Percentiles rank a stretch among this genome's conserved stretches.
phyloP scores from a whole-genome alignment of 2,797 vertebrate genomes.

The Huso huso region DNA sequence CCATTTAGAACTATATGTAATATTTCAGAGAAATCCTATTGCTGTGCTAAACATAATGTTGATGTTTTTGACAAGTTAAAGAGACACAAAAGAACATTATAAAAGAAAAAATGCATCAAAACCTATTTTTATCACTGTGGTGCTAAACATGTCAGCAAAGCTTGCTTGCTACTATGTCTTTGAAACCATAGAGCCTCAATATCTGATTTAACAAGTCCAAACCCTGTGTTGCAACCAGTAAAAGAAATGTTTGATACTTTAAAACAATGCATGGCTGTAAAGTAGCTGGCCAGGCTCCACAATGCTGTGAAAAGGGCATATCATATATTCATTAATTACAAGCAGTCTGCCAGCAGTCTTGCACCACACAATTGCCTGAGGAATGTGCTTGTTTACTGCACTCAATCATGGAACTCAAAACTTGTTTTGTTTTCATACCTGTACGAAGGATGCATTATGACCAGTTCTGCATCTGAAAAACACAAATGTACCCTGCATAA shows the following conservation, averaged over 20 bases:
- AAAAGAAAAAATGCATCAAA: too few species aligned
- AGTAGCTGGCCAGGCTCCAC: background rate
- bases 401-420: background rate
- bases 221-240: constrained; percentile 7
- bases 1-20: too few species aligned
- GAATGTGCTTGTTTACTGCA: background rate
- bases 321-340: constrained; percentile 3
- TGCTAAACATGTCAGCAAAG: too few species aligned
- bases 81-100: too few species aligned
- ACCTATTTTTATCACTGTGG: too few species aligned
- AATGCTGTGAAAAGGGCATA: constrained; percentile 1
- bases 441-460: background rate
- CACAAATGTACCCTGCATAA: too few species aligned
- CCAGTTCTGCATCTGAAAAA: background rate
- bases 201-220: constrained; percentile 25
- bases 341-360: background rate
- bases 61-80: too few species aligned
- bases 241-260: background rate
- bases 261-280: constrained; percentile 1
- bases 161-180: constrained; percentile 22
- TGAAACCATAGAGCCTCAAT: constrained; percentile 39
- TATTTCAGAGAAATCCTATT: too few species aligned
- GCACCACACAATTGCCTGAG: background rate
- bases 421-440: background rate
- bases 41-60: too few species aligned